Base-by-base conservation (phyloP, 1,140 invertebrate species). In the Zaprionus camerounensis region DNA sequence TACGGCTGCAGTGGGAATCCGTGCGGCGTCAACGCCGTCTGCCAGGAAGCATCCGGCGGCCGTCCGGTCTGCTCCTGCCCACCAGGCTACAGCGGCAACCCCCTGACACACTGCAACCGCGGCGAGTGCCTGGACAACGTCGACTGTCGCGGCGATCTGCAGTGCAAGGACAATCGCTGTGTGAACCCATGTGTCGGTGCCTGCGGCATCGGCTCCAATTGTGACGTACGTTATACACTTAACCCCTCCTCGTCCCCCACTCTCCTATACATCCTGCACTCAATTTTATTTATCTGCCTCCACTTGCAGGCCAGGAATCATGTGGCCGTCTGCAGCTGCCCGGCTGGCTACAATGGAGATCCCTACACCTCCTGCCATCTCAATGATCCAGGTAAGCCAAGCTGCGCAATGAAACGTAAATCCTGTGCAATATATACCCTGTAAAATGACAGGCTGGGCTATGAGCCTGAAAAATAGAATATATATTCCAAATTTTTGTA, bases 281-380 rank as follows among this genome's bases (percentile, higher is more conserved):
- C 15, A 93, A 93, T 91, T 91, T 70, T 91, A 92, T 12, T 6
- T 11, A 38, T 53, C 12, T 28, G 26, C 20, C 20, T 68, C 13
- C 5, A 56, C 88, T 93, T 80, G 76, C 82, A 93, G 96, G 95
- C 95, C 1, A 94, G 96, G 63, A 95, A 97, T 79, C 97, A 98
- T 76, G 94, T 97, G 28, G 96, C 97, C 3, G 96, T 97, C 0
- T 98, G 97, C 87, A 95, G 96, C 9, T 98, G 97, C 91, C 96
- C 96, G 0, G 93, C 96, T 46, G 97, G 97, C 12, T 97, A 96
- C 91, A 95, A 96, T 31, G 97, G 97, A n/a, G 96, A 98, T 93
- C 97, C 97, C 5, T 94, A 97, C 82, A 92, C 92, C 13, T 82
- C 93, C 41, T 96, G 96, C 91, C 93, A 94, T 90, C 93, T 94